Evolutionary conservation across 2,888 invertebrate genomes (phyloP), one percentile per base, ranked within the genome.

Genomic region (Agriopis marginaria): DNA sequence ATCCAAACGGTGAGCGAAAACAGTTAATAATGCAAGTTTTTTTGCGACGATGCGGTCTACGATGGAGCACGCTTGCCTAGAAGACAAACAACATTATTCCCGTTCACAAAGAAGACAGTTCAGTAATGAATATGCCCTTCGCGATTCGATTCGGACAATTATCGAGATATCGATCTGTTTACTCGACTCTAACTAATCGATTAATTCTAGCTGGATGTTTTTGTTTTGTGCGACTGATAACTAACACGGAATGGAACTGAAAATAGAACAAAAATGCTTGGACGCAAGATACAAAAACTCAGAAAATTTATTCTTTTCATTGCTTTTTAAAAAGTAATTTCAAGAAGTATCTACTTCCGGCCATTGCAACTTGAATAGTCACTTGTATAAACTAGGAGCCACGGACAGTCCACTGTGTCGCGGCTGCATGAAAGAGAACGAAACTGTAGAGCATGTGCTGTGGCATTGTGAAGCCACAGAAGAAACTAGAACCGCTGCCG

Each of bases 161-260:
- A 82, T 73, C 72, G 77, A 79, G 82, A 81, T 81, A 82, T 75
- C 68, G 75, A 83, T 82, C 80, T 75, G 47, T 76, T 77, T 78
- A 79, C 77, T 75, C 70, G 66, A 68, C 71, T 71, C 68, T 58
- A 53, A 67, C 61, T 73, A 70, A 75, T 73, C 68, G 73, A 70
- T 68, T 75, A 63, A 65, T 64, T 71, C 42, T 64, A 70, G 72
- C 66, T 55, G 14, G 58, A 68, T 66, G 70, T 73, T 78, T 59
- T 65, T 47, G 63, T 66, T 63, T 56, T 47, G 58, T n/a, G 42
- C 45, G 54, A 53, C 39, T 49, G 62, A 70, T 66, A 65, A 64
- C n/a, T 32, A 68, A 63, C 32, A 47, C 32, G 32, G 32, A 32
- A 32, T 4, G 32, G 32, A 58, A 5, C 10, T 44, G 51, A 51